Percentiles rank a stretch among this genome's conserved stretches.
phyloP scores from a whole-genome alignment of 2,797 vertebrate genomes.

The Malacoctenus gilli region DNA sequence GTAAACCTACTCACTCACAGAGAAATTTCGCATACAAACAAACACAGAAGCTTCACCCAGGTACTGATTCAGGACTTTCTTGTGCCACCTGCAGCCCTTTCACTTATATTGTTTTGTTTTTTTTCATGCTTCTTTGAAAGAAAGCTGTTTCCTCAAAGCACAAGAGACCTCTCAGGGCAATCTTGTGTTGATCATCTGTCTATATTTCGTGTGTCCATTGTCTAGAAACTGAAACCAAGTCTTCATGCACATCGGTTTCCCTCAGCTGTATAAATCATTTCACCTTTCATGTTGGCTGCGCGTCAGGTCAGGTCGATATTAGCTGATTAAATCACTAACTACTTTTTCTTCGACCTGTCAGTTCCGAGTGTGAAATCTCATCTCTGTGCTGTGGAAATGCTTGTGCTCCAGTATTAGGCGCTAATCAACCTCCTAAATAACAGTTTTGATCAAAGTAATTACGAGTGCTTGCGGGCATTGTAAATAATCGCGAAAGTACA shows the following conservation, averaged over 20 bases:
- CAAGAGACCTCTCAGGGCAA: too few species aligned
- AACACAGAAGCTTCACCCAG: too few species aligned
- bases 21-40: too few species aligned
- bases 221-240: not conserved
- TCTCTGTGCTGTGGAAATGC: not conserved
- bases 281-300: not conserved
- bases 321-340: not conserved
- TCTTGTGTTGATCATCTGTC: too few species aligned
- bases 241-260: not conserved
- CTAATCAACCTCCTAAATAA: not conserved
- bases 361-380: not conserved
- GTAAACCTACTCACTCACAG: too few species aligned
- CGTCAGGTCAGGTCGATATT: not conserved
- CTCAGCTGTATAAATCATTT: not conserved
- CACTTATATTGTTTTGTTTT: too few species aligned
- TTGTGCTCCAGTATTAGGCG: not conserved
- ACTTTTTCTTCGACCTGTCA: not conserved
- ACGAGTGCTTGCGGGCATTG: not conserved
- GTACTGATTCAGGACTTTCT: too few species aligned
- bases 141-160: too few species aligned
- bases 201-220: too few species aligned
- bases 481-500: conserved; percentile 25
- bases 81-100: too few species aligned
- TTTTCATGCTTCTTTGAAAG: too few species aligned
- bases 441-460: not conserved